These are phyloP conservation scores for Quiscalus mexicanus DNA, from an alignment of 2,113 vertebrate species.

Conservation along the genomic window DNA sequence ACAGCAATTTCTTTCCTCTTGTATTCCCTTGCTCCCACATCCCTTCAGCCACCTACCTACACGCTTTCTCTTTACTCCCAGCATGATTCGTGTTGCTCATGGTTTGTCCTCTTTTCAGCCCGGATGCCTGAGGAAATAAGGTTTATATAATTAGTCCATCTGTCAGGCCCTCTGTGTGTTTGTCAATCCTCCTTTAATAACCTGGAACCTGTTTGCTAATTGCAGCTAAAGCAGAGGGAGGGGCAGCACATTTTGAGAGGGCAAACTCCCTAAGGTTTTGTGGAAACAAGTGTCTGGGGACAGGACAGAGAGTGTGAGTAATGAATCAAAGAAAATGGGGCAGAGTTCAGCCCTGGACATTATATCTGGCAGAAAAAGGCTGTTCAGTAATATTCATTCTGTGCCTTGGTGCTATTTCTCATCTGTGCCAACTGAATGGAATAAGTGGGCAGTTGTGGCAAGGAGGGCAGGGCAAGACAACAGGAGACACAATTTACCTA, in stretches of 20 bases:
- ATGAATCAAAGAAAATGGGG: neutral
- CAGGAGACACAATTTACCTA: neutral
- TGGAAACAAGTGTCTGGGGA: neutral
- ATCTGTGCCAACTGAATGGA: neutral
- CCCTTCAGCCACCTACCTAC: neutral
- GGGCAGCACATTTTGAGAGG: neutral
- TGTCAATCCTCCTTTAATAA: neutral
- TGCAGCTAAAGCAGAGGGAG: neutral
- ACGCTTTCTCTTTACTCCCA: neutral
- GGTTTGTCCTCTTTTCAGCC: conserved; percentile 19
- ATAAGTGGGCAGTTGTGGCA: neutral
- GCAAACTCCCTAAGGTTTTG: neutral
- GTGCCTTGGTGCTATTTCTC: neutral
- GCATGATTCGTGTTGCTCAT: neutral
- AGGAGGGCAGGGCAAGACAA: neutral
- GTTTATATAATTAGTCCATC: conserved; percentile 42
- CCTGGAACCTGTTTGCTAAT: conserved; percentile 3
- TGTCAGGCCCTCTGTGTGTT: neutral
- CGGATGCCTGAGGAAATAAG: neutral
- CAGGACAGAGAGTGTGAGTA: neutral
- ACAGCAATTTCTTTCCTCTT: neutral
- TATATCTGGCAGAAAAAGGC: neutral
- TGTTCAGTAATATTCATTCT: neutral
- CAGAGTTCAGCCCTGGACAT: neutral
- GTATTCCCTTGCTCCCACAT: neutral